Base-by-base conservation (phyloP, 2,113 vertebrate species). In the Burhinus oedicnemus region DNA sequence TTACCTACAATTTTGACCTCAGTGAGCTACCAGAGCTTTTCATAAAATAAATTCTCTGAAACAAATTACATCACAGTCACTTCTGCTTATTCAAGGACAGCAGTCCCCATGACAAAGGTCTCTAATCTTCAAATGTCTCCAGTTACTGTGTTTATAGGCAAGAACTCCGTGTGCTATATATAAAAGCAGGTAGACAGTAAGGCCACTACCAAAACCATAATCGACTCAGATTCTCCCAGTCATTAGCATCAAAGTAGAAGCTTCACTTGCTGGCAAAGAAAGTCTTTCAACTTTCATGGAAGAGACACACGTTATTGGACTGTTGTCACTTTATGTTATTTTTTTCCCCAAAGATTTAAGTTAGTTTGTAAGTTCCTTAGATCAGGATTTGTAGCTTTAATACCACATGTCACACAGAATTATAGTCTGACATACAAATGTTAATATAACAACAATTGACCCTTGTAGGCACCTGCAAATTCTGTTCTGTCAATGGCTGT, bases 391-490 rank as follows among this genome's bases (percentile, higher is more conserved):
- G 44, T 75, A 79, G 57, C 13, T 93, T 90, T 88, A 88, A 87
- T 62, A 95, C 20, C 75, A 75, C 23, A 29, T 42, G 44, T 71
- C 78, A 83, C n/a, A n/a, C 15, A 83, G 65, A 93, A 87, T 68
- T 79, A 75, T 51, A 93, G 69, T n/a, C 82, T 60, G 74, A 79
- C 51, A 75, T 70, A 71, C 38, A 75, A 71, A 76, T 75, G 29
- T 77, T 95, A 94, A 96, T 74, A 66, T 32, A 91, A 87, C 57
- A 76, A 52, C 42, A 52, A 68, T 32, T 94, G 82, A 94, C 85
- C 74, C 65, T 16, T 19, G 5, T 14, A 71, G 57, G 26, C 66
- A 93, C 78, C 85, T 83, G 68, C 78, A 95, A 79, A 92, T 93
- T 91, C 70, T 85, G 61, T 85, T 79, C 38, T 89, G 62, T 79